A percentile compares a stretch with the other conserved stretches of the same genome.
phyloP scores from a whole-genome alignment of 2,797 vertebrate genomes.

The Parauchenoglanis ngamensis region DNA sequence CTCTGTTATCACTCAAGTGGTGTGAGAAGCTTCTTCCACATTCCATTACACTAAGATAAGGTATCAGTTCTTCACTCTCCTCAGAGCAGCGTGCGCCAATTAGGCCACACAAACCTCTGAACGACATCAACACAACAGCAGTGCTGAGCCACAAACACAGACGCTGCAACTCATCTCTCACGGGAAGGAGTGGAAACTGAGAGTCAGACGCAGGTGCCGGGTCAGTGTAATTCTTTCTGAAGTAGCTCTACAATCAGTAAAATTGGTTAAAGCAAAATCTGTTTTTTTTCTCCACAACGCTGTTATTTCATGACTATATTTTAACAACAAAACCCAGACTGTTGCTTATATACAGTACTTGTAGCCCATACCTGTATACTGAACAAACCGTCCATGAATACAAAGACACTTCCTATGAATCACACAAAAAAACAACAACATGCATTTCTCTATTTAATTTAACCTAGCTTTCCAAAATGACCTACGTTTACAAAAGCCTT shows the following conservation, averaged over 20 bases:
- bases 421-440: neutral
- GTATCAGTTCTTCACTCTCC: constrained; percentile 7
- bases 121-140: constrained; percentile 4
- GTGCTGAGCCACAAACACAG: constrained; percentile 1
- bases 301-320: neutral
- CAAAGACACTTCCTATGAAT: neutral
- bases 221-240: neutral
- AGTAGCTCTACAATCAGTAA: neutral
- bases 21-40: constrained; percentile 47
- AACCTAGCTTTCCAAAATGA: neutral
- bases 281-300: neutral
- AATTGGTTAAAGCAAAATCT: neutral
- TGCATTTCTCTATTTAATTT: neutral
- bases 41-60: constrained; percentile 45
- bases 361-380: neutral
- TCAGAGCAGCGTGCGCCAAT: constrained; percentile 7
- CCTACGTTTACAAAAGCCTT: neutral
- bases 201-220: constrained; percentile 6
- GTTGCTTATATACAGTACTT: neutral
- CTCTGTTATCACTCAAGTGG: constrained; percentile 43
- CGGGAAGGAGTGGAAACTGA: neutral
- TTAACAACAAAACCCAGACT: neutral
- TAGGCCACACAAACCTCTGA: constrained; percentile 23
- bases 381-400: neutral
- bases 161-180: neutral